Conservation (phyloP, 2,888 invertebrate species). For the Magallana nippona region DNA sequence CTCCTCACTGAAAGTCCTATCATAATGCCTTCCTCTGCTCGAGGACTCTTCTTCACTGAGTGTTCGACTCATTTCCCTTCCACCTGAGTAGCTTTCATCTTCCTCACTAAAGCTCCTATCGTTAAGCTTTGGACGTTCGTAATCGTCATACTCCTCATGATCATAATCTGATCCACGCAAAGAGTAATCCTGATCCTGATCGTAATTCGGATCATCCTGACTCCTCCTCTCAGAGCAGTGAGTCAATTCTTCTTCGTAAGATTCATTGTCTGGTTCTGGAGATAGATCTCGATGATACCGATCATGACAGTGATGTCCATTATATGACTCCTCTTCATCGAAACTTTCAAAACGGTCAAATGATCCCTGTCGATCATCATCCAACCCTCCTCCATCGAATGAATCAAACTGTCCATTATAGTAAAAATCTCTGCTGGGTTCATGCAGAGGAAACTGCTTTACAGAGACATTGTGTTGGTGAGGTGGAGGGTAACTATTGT, state of each 20-base stretch:
- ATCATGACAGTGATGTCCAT: constrained; percentile 79
- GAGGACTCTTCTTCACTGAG: constrained; percentile 19
- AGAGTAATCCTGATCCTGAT: constrained; percentile 50
- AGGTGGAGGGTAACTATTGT: constrained; percentile 91
- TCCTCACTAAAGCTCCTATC: constrained; percentile 19
- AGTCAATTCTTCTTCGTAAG: constrained; percentile 54
- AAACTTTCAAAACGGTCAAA: constrained; percentile 51
- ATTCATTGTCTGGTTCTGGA: constrained; percentile 53
- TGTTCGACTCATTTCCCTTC: constrained; percentile 15
- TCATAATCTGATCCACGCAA: constrained; percentile 38
- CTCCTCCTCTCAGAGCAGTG: constrained; percentile 36
- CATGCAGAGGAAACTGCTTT: constrained; percentile 85
- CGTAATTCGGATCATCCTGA: constrained; percentile 37
- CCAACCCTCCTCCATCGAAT: constrained; percentile 54
- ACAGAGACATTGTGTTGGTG: constrained; percentile 93
- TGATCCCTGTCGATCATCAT: constrained; percentile 51
- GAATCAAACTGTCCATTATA: constrained; percentile 61
- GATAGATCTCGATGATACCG: constrained; percentile 51
- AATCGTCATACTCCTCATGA: constrained; percentile 43
- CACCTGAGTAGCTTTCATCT: background rate
- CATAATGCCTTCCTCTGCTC: background rate
- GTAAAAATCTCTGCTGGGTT: constrained; percentile 82
- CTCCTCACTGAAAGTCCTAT: constrained; percentile 12
- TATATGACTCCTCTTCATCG: constrained; percentile 57
- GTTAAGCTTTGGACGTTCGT: background rate